Conservation (phyloP, 2,113 vertebrate species). For the Neodon shergylaensis region DNA sequence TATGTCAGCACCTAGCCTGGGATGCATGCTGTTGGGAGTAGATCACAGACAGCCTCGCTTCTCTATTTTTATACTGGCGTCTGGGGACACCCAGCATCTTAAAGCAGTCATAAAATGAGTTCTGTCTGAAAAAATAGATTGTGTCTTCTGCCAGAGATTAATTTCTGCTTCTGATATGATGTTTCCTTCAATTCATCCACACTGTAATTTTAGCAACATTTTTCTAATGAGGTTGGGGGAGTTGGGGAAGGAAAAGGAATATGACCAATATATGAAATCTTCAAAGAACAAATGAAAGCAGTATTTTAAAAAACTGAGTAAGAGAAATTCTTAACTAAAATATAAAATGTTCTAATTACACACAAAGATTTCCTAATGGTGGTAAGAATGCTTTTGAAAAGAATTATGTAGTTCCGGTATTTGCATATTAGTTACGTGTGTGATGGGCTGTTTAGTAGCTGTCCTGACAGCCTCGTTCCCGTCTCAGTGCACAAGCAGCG, state of each 20-base stretch:
- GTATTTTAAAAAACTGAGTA: background rate
- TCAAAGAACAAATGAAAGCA: background rate
- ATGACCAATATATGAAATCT: background rate
- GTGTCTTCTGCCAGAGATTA: constrained; percentile 9
- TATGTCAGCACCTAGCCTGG: background rate
- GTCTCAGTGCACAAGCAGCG: constrained; percentile 93
- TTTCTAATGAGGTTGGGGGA: background rate
- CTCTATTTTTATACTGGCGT: background rate
- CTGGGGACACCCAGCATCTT: background rate
- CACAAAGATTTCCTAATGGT: background rate
- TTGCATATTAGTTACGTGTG: background rate
- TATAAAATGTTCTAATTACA: background rate
- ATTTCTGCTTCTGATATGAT: background rate
- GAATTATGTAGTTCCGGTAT: background rate
- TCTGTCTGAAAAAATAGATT: background rate
- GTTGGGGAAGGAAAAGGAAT: background rate
- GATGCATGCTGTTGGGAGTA: background rate
- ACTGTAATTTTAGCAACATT: constrained; percentile 38
- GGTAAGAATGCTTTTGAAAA: constrained; percentile 9
- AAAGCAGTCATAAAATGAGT: constrained; percentile 26
- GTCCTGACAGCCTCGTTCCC: constrained; percentile 39
- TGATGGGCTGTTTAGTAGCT: background rate
- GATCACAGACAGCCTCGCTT: background rate
- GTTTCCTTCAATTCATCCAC: background rate
- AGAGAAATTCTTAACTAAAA: background rate